Conservation (phyloP, 2,888 invertebrate genomes). For the Apotomis turbidana region DNA sequence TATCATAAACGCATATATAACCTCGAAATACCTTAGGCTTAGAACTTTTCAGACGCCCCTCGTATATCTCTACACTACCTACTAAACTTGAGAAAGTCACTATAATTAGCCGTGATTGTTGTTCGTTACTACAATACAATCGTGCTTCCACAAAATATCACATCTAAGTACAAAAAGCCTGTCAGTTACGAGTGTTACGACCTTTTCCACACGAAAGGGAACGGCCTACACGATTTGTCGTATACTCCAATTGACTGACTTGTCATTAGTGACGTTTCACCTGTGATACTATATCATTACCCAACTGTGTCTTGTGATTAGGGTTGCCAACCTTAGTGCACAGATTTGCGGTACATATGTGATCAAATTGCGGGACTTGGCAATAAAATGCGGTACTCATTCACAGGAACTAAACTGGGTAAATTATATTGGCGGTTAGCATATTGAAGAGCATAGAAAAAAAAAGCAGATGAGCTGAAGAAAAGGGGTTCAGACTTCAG, state of each 20-base stretch:
- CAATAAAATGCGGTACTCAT: no score
- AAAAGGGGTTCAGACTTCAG: no score
- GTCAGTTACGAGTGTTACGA: background rate
- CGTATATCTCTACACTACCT: background rate
- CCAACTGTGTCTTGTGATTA: background rate
- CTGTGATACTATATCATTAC: constrained; percentile 19
- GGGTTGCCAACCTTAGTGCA: no score
- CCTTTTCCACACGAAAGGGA: background rate
- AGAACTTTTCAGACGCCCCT: no score
- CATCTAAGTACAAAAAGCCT: background rate
- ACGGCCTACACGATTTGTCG: constrained; percentile 18
- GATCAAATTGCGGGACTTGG: no score
- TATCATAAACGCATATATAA: no score
- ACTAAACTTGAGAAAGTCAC: background rate
- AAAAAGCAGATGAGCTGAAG: no score
- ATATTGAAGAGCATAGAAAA: no score
- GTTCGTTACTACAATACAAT: background rate
- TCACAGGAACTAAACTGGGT: no score
- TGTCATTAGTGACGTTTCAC: constrained; percentile 34
- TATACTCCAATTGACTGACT: constrained; percentile 21
- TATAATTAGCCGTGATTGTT: background rate
- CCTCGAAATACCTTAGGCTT: no score
- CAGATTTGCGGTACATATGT: no score
- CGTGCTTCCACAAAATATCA: background rate
- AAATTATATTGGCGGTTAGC: no score